Percentiles rank a stretch among this genome's conserved stretches.
phyloP scores from a whole-genome alignment of 2,888 invertebrate genomes.

The Apantesis nais region DNA sequence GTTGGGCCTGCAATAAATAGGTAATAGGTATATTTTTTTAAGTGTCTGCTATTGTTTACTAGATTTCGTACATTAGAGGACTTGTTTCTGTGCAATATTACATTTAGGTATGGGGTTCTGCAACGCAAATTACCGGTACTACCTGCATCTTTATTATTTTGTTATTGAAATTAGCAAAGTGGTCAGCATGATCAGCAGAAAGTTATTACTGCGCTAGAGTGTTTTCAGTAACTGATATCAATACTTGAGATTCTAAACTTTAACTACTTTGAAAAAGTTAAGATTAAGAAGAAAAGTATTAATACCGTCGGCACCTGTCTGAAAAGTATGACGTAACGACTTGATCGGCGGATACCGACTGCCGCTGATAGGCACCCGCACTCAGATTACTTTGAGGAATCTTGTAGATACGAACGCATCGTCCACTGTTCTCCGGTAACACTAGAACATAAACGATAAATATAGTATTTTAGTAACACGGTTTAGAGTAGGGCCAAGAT shows the following conservation, averaged over 20 bases:
- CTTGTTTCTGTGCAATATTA: background rate
- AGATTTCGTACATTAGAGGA: background rate
- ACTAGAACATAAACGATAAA: constrained; percentile 49
- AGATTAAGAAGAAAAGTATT: constrained; percentile 10
- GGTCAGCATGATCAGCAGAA: background rate
- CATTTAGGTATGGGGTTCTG: background rate
- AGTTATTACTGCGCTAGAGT: background rate
- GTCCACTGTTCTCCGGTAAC: constrained; percentile 78
- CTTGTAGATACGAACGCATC: constrained; percentile 79
- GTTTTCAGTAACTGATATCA: background rate
- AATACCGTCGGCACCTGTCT: constrained; percentile 62
- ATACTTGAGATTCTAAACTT: background rate
- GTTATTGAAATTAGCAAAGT: background rate
- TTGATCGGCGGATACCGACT: constrained; percentile 80
- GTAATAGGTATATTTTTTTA: background rate
- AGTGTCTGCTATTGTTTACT: background rate
- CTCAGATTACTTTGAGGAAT: constrained; percentile 81
- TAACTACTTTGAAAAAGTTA: background rate
- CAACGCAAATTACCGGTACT: background rate
- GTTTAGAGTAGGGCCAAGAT: background rate
- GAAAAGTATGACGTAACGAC: constrained; percentile 77
- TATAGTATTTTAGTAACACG: background rate
- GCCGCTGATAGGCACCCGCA: constrained; percentile 78
- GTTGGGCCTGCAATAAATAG: constrained; percentile 67
- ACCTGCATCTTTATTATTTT: background rate